Percentiles rank a stretch among this genome's conserved stretches.
Evolutionary conservation across 2,888 invertebrate species (phyloP).

Genomic region (Salticus scenicus): DNA sequence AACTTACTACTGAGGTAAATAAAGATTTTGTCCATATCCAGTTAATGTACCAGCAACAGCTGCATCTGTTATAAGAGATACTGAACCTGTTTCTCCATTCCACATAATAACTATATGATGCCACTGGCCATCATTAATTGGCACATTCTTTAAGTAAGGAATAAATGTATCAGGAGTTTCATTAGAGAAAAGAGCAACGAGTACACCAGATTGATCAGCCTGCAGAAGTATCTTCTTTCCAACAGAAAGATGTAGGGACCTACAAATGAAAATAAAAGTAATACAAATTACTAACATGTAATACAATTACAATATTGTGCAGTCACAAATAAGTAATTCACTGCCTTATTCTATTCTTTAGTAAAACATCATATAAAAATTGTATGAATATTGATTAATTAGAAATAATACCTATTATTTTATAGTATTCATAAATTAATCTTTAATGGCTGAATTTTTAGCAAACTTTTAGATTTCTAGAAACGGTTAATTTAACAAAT

Average conservation of each 20-base stretch:
- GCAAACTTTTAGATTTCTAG: too few species aligned
- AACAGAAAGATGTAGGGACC: slow-evolving; percentile 82
- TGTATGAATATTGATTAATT: too few species aligned
- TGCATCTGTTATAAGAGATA: slow-evolving; percentile 95
- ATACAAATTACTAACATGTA: too few species aligned
- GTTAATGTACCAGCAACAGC: slow-evolving; percentile 93
- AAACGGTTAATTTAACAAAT: too few species aligned
- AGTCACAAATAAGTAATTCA: too few species aligned
- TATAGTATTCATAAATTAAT: too few species aligned
- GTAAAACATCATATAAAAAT: too few species aligned
- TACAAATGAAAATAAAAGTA: slow-evolving; percentile 74
- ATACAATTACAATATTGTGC: too few species aligned
- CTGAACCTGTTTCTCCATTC: slow-evolving; percentile 89
- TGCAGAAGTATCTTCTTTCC: slow-evolving; percentile 87
- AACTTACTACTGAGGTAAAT: slow-evolving; percentile 87
- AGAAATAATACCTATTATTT: too few species aligned
- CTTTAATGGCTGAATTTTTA: too few species aligned
- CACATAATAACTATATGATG: slow-evolving; percentile 96
- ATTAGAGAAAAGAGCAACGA: slow-evolving; percentile 91
- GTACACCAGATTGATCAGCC: slow-evolving; percentile 94
- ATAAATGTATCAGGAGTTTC: slow-evolving; percentile 86
- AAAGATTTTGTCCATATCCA: slow-evolving; percentile 89
- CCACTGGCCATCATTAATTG: slow-evolving; percentile 97
- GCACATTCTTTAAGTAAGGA: slow-evolving; percentile 92
- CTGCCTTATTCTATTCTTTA: too few species aligned